Percentiles rank a stretch among this genome's conserved stretches.
Conservation (phyloP, 2,113 vertebrate genomes). For the Phoxinus phoxinus region DNA sequence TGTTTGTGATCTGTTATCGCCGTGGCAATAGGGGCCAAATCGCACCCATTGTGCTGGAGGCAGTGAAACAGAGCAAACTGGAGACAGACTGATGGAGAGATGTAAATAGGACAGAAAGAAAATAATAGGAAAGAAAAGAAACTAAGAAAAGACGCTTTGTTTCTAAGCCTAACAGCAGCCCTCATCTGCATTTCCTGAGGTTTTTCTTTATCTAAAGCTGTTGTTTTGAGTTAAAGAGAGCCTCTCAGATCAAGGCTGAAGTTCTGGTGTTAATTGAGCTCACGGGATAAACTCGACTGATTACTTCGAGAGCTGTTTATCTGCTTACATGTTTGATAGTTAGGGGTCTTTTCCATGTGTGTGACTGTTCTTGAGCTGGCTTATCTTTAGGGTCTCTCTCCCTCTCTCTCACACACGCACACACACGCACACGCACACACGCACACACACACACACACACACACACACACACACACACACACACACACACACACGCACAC, state of each 20-base stretch:
- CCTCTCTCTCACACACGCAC: no score
- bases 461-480: no score
- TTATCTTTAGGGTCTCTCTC: not conserved
- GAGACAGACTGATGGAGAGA: conserved; percentile 42
- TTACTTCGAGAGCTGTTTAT: conserved; percentile 46
- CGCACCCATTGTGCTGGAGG: conserved; percentile 26
- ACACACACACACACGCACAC: not conserved
- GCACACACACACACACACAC: no score
- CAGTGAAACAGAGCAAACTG: conserved; percentile 37
- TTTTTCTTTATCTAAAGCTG: conserved; percentile 28
- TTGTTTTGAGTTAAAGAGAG: conserved; percentile 15
- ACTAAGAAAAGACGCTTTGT: conserved; percentile 13
- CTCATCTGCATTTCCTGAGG: not conserved
- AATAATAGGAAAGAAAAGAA: conserved; percentile 20
- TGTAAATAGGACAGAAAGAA: conserved; percentile 24
- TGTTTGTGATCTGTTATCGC: conserved; percentile 42
- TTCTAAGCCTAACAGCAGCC: conserved; percentile 10
- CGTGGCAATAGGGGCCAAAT: not conserved
- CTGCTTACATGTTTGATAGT: conserved; percentile 56
- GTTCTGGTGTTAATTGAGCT: not conserved
- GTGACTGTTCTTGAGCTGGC: conserved; percentile 55
- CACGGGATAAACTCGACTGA: not conserved
- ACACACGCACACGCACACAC: no score
- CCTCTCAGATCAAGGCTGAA: conserved; percentile 1
- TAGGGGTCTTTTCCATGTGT: conserved; percentile 45